Evolutionary conservation across 2,888 invertebrate species (phyloP).

Genomic region (Orchestes rusci): DNA sequence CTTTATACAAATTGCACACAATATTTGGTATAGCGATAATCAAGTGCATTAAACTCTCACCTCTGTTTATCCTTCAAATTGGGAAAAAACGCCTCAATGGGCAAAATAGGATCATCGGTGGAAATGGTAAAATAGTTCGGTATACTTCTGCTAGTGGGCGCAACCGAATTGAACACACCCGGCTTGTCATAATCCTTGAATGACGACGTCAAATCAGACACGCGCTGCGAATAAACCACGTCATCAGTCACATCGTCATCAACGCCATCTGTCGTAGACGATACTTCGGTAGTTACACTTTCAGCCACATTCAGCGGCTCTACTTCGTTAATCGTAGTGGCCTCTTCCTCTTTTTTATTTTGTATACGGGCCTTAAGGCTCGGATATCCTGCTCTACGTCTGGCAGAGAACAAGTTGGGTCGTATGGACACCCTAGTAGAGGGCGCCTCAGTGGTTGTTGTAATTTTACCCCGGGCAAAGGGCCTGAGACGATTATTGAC

Average conservation of each 20-base stretch:
- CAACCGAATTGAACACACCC: conserved; percentile 62
- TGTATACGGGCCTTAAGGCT: conserved; percentile 35
- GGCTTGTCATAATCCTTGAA: conserved; percentile 67
- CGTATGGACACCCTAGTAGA: conserved; percentile 38
- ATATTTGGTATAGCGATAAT: too few relatives aligned
- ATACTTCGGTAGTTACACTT: conserved; percentile 11
- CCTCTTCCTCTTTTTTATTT: conserved; percentile 31
- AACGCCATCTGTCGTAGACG: conserved; percentile 11
- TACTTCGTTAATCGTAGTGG: conserved; percentile 18
- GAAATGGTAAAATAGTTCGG: conserved; percentile 66
- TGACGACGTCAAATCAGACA: conserved; percentile 66
- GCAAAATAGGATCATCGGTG: conserved; percentile 72
- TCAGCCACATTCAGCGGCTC: conserved; percentile 15
- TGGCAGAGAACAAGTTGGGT: conserved; percentile 39
- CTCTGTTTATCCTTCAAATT: conserved; percentile 57
- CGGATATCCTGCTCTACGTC: conserved; percentile 36
- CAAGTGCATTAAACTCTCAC: too few relatives aligned
- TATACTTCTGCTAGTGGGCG: conserved; percentile 55
- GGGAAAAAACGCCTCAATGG: conserved; percentile 75
- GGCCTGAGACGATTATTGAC: conserved; percentile 39
- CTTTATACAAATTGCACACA: too few relatives aligned
- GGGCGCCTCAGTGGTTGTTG: conserved; percentile 36
- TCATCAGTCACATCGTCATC: conserved; percentile 35
- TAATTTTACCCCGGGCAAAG: conserved; percentile 36
- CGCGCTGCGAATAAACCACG: conserved; percentile 40